Evolutionary conservation across 1,140 invertebrate genomes (phyloP), one percentile per base, ranked within the genome.

Genomic region (Hycleus cichorii): DNA sequence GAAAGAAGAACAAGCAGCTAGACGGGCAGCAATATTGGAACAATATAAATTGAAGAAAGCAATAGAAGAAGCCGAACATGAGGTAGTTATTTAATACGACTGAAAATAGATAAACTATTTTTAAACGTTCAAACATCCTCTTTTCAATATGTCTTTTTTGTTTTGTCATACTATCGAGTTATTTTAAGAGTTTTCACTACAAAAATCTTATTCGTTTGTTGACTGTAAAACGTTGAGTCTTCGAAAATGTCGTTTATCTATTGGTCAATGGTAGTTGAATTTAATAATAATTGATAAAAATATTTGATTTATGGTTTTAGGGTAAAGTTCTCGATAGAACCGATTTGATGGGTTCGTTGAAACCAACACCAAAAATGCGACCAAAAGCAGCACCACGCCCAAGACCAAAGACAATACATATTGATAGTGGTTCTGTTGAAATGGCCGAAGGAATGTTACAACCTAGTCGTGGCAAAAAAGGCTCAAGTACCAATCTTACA

Each of bases 1-100:
- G 71, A 95, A 94, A 74, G 89, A 93, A 63, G 93, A 97, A 71
- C 94, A 97, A 72, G 86, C 87, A 69, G 81, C 86, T 39, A 80
- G 92, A 64, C 77, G 95, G 58, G 88, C 93, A 59, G 81, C 81
- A 58, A 98, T 98, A 73, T 82, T 97, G 62, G 92, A 96, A 72
- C 89, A 95, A 72, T 93, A 98, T 77, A 92, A 94, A 76, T 81
- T 96, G 64, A 93, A 96, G 70, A 98, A 98, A 77, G 89, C 90
- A 43, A 85, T 91, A 52, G 91, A 95, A 75, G 92, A 95, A 78
- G 89, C 90, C 43, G 90, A 95, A 70, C 80, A 89, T 77, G 90
- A 93, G 80, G 90, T 91, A 42, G 40, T 42, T 42, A n/a, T 42
- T 11, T 42, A 8, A n/a, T 42, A 1, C 11, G 9, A 42, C 11